These are phyloP conservation scores for Sialia sialis DNA, from an alignment of 2,113 vertebrate species.

Conservation along the genomic window DNA sequence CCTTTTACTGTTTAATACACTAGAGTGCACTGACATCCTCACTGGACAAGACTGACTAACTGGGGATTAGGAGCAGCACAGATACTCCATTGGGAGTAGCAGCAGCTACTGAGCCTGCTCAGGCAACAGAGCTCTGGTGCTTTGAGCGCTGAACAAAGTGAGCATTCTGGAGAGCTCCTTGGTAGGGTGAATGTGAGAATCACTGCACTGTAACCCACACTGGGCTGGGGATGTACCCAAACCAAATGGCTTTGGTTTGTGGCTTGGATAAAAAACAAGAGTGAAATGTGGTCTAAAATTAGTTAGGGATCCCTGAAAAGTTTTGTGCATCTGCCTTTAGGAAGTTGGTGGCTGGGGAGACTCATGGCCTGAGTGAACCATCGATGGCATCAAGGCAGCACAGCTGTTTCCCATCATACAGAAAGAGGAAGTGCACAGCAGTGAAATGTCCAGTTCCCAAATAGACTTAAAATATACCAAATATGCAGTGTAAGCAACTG, in stretches of 20 bases:
- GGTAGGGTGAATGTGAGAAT: background rate
- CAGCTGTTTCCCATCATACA: background rate
- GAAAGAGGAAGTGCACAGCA: background rate
- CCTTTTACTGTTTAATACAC: background rate
- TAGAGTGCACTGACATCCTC: background rate
- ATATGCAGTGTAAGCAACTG: background rate
- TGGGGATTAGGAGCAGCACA: background rate
- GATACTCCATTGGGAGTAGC: background rate
- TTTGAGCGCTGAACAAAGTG: background rate
- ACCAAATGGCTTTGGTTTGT: background rate
- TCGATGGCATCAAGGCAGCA: fast-evolving
- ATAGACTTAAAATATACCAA: background rate
- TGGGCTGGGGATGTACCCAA: fast-evolving
- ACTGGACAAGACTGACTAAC: background rate
- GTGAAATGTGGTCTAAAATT: background rate
- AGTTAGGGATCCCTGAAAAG: background rate
- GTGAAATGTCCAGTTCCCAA: background rate
- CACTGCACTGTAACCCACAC: background rate
- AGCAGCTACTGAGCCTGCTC: background rate
- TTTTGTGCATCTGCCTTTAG: background rate
- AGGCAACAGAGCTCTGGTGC: background rate
- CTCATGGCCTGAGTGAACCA: background rate
- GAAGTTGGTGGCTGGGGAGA: background rate
- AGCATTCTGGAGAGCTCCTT: background rate
- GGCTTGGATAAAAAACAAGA: background rate